Evolutionary conservation across 2,797 vertebrate species (phyloP), one percentile per base, ranked within the genome.

Genomic region (Dromococcyx pavoninus): DNA sequence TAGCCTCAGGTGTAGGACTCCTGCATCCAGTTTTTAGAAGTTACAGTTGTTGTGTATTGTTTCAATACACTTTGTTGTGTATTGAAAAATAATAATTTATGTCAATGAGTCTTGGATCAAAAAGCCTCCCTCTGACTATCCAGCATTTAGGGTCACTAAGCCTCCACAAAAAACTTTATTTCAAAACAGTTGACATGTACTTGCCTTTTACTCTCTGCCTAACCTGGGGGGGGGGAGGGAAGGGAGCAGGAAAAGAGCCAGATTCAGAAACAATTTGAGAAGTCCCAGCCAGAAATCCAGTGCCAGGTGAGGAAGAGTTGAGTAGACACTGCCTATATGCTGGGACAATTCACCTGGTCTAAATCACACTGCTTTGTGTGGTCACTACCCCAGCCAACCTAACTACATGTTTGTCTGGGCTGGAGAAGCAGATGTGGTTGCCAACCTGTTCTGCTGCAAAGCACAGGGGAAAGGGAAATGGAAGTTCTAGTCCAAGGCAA

Each of bases 401-500:
- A 58, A 56, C 54, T 91, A 65, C 37, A 17, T 78, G 44, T 89
- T 91, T 94, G 54, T 81, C 70, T 86, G 65, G 89, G 85, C 51
- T 77, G 39, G 27, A 66, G 54, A 46, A 76, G 53, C 46, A 79
- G 58, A 48, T 17, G 46, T 3, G 14, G 33, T 22, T 94, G 75
- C 88, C 89, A 95, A 3, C 43, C 72, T 94, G 86, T 32, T 54
- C 79, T 88, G 51, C 65, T 93, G 70, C 78, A 91, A 82, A 88
- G 48, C 53, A 39, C 24, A 79, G 0, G 4, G 69, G 71, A 91
- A 92, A 91, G 57, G 69, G n/a, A 91, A 94, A 91, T 80, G 69
- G 78, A 94, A 92, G 61, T 37, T 83, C 65, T 35, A 6, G 73
- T 75, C 75, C 86, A 95, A 94, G 65, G 74, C 61, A 88, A 95